These are phyloP conservation scores for Trachelus stipa DNA, from an alignment of 2,888 invertebrate species.

Conservation along the genomic window DNA sequence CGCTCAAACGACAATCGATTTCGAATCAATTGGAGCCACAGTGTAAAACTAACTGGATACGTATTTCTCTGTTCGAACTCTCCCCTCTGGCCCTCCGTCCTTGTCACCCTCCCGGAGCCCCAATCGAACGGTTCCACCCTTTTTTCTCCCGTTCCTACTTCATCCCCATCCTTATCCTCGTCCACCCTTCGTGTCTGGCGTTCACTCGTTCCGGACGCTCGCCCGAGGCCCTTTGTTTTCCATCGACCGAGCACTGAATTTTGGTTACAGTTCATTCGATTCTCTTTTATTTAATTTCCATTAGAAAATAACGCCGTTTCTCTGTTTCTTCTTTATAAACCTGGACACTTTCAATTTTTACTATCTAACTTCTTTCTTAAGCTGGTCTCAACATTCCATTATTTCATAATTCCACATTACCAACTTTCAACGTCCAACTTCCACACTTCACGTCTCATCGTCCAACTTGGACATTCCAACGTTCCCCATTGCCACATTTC, in stretches of 20 bases:
- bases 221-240: constrained; percentile 51
- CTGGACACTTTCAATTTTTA: not conserved
- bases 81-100: not conserved
- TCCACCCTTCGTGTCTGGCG: no score
- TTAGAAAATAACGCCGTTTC: constrained; percentile 29
- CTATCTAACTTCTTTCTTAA: not conserved
- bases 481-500: no score
- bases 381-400: no score
- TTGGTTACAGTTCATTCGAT: constrained; percentile 59
- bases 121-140: not conserved
- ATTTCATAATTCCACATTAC: no score
- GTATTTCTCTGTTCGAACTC: constrained; percentile 52
- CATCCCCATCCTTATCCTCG: constrained; percentile 6
- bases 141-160: constrained; percentile 12
- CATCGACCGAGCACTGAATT: constrained; percentile 53
- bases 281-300: constrained; percentile 55
- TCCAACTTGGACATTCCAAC: no score
- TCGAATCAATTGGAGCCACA: constrained; percentile 62
- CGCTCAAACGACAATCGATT: constrained; percentile 65
- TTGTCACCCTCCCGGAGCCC: constrained; percentile 14
- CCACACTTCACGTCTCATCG: no score
- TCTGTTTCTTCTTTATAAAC: not conserved
- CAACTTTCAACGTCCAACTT: no score
- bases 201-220: constrained; percentile 20
- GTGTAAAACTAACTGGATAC: constrained; percentile 65